Percentiles rank a stretch among this genome's conserved stretches.
Conservation (phyloP, 2,113 vertebrate genomes). For the Gallinago undulata region DNA sequence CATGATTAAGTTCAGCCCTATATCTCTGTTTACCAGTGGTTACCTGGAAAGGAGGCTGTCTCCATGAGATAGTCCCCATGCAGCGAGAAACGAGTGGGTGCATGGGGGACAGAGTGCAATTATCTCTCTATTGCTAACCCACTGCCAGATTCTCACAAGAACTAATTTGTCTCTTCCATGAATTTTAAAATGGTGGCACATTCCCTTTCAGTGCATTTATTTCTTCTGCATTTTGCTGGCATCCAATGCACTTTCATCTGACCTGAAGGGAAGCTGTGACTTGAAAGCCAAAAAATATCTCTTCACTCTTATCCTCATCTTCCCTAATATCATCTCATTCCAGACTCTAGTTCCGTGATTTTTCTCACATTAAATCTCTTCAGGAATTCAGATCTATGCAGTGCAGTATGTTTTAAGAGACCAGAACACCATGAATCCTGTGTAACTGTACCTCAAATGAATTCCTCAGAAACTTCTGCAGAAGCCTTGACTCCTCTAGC, state of each 20-base stretch:
- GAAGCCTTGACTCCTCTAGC: constrained; percentile 78
- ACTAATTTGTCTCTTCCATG: neutral
- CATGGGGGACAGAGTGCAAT: neutral
- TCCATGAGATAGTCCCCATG: neutral
- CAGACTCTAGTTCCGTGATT: neutral
- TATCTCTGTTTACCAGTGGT: neutral
- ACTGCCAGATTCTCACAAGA: neutral
- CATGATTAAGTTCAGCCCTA: neutral
- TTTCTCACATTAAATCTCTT: neutral
- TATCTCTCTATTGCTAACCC: neutral
- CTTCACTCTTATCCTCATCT: neutral
- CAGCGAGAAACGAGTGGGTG: neutral
- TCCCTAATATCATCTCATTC: neutral
- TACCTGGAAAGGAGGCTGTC: neutral
- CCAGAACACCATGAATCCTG: neutral
- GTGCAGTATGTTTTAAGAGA: neutral
- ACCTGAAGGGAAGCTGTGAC: neutral
- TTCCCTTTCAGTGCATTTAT: neutral
- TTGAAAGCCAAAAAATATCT: neutral
- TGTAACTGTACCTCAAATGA: constrained; percentile 80
- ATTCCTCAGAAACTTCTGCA: constrained; percentile 83
- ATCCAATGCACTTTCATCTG: neutral
- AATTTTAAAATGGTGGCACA: neutral
- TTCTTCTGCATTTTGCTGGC: neutral
- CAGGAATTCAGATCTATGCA: neutral